A percentile compares a stretch with the other conserved stretches of the same genome.
Conservation (phyloP, 2,888 invertebrate species). For the Zele albiditarsus region DNA sequence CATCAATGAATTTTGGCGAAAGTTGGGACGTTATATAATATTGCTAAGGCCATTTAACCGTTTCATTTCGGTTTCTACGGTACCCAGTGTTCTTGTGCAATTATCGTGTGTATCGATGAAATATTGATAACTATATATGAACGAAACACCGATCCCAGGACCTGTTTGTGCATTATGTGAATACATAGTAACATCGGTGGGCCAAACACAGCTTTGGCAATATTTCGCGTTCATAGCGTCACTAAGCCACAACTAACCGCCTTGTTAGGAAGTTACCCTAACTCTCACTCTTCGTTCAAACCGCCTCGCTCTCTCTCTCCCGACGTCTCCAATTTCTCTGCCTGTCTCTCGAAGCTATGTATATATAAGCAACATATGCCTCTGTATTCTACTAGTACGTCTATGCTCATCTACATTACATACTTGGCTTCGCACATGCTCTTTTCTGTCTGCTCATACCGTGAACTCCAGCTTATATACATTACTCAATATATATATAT, state of each 20-base stretch:
- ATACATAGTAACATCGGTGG: slow-evolving; percentile 35
- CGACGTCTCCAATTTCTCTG: slow-evolving; percentile 53
- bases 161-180: slow-evolving; percentile 29
- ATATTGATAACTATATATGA: slow-evolving; percentile 41
- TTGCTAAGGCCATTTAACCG: slow-evolving; percentile 1
- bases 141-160: slow-evolving; percentile 2
- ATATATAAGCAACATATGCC: slow-evolving; percentile 45
- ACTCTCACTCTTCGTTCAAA: slow-evolving; percentile 51
- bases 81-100: neutral
- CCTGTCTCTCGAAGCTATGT: slow-evolving; percentile 36
- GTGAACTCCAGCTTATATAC: slow-evolving; percentile 23
- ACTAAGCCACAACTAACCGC: slow-evolving; percentile 71
- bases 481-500: slow-evolving; percentile 10
- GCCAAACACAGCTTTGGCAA: slow-evolving; percentile 53
- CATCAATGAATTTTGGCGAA: slow-evolving; percentile 3
- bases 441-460: slow-evolving; percentile 23
- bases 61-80: slow-evolving; percentile 2
- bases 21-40: slow-evolving; percentile 4
- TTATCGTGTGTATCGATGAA: slow-evolving; percentile 46
- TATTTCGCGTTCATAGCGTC: slow-evolving; percentile 68
- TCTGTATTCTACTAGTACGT: slow-evolving; percentile 38
- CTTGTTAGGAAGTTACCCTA: slow-evolving; percentile 70
- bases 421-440: slow-evolving; percentile 36
- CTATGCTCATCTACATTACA: slow-evolving; percentile 31
- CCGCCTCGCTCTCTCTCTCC: slow-evolving; percentile 46